These are phyloP conservation scores for Micromussa lordhowensis DNA, from an alignment of 92 coral and sea anemone species.

Conservation along the genomic window DNA sequence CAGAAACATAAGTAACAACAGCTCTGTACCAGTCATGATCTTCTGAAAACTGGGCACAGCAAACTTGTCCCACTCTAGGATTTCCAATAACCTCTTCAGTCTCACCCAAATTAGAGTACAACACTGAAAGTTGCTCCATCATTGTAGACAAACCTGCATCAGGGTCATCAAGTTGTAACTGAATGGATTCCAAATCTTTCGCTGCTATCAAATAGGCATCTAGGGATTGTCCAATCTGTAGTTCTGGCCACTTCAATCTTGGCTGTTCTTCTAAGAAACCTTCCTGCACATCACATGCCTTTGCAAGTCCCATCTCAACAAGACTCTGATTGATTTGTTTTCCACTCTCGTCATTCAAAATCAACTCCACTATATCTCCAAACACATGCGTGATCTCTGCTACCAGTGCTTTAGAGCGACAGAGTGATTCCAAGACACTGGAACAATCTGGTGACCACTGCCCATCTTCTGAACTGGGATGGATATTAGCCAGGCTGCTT, in stretches of 20 bases:
- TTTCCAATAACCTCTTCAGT: constrained; percentile 37
- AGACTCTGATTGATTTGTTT: constrained; percentile 35
- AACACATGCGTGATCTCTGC: constrained; percentile 43
- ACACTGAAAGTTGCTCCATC: constrained; percentile 37
- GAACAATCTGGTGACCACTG: constrained; percentile 64
- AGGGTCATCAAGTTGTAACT: constrained; percentile 40
- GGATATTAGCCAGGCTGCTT: constrained; percentile 60
- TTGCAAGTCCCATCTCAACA: constrained; percentile 53
- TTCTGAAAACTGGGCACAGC: constrained; percentile 82
- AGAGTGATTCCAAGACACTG: constrained; percentile 49
- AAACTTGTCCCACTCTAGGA: constrained; percentile 59
- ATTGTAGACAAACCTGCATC: constrained; percentile 16
- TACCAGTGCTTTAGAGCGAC: constrained; percentile 17
- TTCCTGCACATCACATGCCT: constrained; percentile 11
- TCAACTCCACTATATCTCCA: constrained; percentile 35
- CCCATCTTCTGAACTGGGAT: constrained; percentile 46
- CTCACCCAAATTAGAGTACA: constrained; percentile 25
- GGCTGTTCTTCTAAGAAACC: constrained; percentile 26
- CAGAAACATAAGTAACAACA: constrained; percentile 52
- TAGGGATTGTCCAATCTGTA: constrained; percentile 11
- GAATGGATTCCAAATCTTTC: constrained; percentile 17
- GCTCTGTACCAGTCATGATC: constrained; percentile 88
- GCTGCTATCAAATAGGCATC: constrained; percentile 19
- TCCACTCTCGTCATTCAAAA: constrained; percentile 50
- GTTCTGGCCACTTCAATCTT: constrained; percentile 27